phyloP scores from a whole-genome alignment of 2,888 invertebrate species.

The Lycocerus yunnanus region DNA sequence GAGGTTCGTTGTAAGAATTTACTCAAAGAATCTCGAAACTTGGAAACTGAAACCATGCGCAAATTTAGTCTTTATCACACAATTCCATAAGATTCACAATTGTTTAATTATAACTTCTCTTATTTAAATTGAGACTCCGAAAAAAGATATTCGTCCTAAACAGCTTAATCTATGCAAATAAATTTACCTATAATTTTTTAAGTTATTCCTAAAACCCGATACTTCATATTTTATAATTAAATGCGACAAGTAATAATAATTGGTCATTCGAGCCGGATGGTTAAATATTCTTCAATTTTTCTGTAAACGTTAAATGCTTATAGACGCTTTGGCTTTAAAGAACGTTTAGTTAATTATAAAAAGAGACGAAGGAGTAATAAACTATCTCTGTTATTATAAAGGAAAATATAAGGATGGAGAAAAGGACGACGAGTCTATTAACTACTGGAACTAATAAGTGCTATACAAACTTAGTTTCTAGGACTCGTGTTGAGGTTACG shows the following conservation, averaged over 20 bases:
- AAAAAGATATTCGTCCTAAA: background rate
- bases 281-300: slow-evolving; percentile 30
- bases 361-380: background rate
- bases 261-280: slow-evolving; percentile 20
- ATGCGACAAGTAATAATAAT: no score
- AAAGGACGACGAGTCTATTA: slow-evolving; percentile 19
- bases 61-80: slow-evolving; percentile 8
- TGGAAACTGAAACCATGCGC: slow-evolving; percentile 25
- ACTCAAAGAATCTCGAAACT: slow-evolving; percentile 48
- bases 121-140: background rate
- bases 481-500: slow-evolving; percentile 41
- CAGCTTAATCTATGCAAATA: background rate
- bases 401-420: background rate
- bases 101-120: background rate
- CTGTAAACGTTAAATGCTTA: slow-evolving; percentile 32
- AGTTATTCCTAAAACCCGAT: no score
- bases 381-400: background rate
- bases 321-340: slow-evolving; percentile 20
- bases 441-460: slow-evolving; percentile 38
- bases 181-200: background rate
- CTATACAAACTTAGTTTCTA: slow-evolving; percentile 40
- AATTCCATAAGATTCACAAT: background rate
- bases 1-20: slow-evolving; percentile 51
- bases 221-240: no score
- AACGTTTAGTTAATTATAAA: background rate